phyloP scores from a whole-genome alignment of 2,113 vertebrate genomes.

The Helogale parvula region DNA sequence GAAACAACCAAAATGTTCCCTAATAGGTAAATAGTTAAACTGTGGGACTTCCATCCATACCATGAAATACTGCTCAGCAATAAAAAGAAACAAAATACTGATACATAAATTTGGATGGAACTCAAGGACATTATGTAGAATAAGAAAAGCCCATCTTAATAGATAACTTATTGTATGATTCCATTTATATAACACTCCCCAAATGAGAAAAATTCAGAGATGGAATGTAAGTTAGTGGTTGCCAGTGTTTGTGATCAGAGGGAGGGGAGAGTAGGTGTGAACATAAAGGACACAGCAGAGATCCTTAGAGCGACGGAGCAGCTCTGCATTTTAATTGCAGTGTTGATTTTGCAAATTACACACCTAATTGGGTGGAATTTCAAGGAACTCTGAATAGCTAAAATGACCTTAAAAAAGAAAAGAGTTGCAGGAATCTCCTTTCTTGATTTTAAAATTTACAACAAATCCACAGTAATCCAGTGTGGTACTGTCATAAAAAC shows the following conservation, averaged over 20 bases:
- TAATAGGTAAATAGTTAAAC: neutral
- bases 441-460: neutral
- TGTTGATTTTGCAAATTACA: neutral
- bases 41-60: neutral
- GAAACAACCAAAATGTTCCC: neutral
- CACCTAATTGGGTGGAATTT: neutral
- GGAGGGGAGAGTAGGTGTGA: neutral
- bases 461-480: neutral
- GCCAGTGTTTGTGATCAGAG: neutral
- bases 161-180: neutral
- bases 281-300: neutral
- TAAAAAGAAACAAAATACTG: neutral
- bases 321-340: neutral
- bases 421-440: neutral
- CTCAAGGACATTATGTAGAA: neutral
- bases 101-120: neutral
- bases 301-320: neutral
- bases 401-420: neutral
- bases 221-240: neutral
- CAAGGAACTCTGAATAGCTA: neutral
- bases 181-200: neutral
- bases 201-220: neutral
- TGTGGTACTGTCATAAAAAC: neutral
- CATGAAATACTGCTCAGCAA: neutral
- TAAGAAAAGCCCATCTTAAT: neutral